Evolutionary conservation across 2,888 invertebrate genomes (phyloP), one percentile per base, ranked within the genome.

Genomic region (Pseudolycoriella hygida): DNA sequence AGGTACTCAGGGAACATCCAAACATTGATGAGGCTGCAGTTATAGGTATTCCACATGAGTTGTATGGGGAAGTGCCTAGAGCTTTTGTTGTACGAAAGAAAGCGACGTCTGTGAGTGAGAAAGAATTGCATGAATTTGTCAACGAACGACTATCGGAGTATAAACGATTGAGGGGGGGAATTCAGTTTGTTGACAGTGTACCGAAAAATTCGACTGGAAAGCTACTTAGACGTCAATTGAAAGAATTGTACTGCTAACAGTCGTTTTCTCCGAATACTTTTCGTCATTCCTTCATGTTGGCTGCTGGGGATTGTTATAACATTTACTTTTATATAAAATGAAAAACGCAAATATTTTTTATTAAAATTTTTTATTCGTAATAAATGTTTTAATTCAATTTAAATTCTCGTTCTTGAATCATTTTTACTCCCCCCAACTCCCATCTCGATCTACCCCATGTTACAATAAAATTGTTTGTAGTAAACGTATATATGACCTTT

Each of bases 191-290:
- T n/a, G 68, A 74, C 0, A 65, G 62, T 43, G 76, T 88, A 54
- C 87, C 87, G 1, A 86, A 83, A 62, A 81, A 73, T 56, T 67
- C 76, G 0, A 72, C 83, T 1, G 88, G 87, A 1, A 88, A 88
- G 61, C 83, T 87, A 51, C 61, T 87, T 45, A 69, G 83, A 47
- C 71, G 71, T 50, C 62, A 70, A 38, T 34, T 34, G 15, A 34
- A 34, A 14, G 34, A 5, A 12, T 34, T 34, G 34, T 34, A 34
- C 11, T 34, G 5, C 8, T 34, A 25, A 25, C 8, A 6, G 25
- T 25, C 8, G 25, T 6, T 8, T 25, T 25, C 8, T 25, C 8
- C 25, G 25, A 6, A 8, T 6, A 25, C 25, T 25, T 4, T 4
- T 25, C 25, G 8, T 4, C 25, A 25, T 25, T 8, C 4, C 4